Base-by-base conservation (phyloP, 2,113 vertebrate species). In the Anoplopoma fimbria region DNA sequence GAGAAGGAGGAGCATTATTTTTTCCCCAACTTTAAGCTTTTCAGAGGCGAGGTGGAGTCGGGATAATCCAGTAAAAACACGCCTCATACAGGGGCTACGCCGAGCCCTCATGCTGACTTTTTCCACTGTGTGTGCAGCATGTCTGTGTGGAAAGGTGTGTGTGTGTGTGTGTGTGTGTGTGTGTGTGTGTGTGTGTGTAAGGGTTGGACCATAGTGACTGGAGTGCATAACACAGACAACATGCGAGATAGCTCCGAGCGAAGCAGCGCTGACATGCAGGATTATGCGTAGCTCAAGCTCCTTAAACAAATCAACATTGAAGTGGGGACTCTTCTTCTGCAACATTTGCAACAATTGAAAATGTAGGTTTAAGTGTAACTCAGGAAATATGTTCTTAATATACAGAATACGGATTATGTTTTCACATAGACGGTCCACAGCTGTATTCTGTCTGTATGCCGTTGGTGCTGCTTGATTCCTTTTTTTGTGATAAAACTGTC, bases 1-100 rank as follows among this genome's bases (percentile, higher is more conserved):
- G 53, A 23, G 79, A 69, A 77, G 84, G 69, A 72, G 88, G 73
- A 77, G 82, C 58, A 0, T 80, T n/a, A n/a, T n/a, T n/a, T 79
- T 75, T 10, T 17, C 38, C 34, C 51, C 65, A 75, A 85, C 13
- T 81, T 87, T 74, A 84, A 76, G 88, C 84, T 73, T 85, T 83
- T 77, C 42, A 83, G 74, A 71, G 79, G 83, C 21, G 57, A 90
- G 85, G 84, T 81, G 73, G 75, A 86, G 84, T 75, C 4, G 68
- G 85, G 87, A 88, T 93, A 83, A 93, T 93, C 88, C 79, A 49
- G 75, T 74, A 51, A 73, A 84, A 82, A 88, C 84, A 84, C 9
- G 36, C 38, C 88, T 89, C 77, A 68, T 51, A 38, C 81, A 29
- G 72, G 19, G 78, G 45, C 64, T 49, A 13, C 3, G 27, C 60